Base-by-base conservation (phyloP, 1,140 invertebrate genomes). In the Brachionus rubens region DNA sequence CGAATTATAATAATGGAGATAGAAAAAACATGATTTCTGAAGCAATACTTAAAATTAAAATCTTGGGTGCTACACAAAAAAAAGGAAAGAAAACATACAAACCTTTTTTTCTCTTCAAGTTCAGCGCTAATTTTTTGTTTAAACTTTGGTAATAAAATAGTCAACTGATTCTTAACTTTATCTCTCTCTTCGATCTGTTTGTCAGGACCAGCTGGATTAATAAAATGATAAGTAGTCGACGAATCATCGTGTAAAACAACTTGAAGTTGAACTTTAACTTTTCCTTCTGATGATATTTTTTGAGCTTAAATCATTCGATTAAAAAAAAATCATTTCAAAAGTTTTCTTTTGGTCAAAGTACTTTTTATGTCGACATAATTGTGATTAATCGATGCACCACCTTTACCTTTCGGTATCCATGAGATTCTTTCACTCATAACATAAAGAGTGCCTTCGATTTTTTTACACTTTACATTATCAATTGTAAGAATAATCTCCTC, bases 251-350 rank as follows among this genome's bases (percentile, higher is more conserved):
- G 91, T 21, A 46, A 36, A 40, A 98, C 92, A 10, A 98, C 89
- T 88, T 99, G 97, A n/a, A 99, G 87, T 84, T 99, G 97, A 68
- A 99, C 92, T 87, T 99, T 98, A 24, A 93, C 90, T 86, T 99
- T 99, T 9, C 93, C 93, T 81, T 94, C 95, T 0, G 96, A 94
- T 56, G 95, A 98, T 80, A 99, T 98, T 86, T 98, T 97, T 88
- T 99, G 96, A 76, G 91, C 94, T 96, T 84, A 14, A 30, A 59
- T 36, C 33, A 7, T 6, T 16, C 5, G 36, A 59, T 40, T 16
- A 59, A 33, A 12, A 10, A 41, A 56, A 28, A 6, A 14, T n/a
- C 26, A 3, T n/a, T 36, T 36, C 9, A 5, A 9, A 59, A 4
- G 7, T 59, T 56, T 30, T 77, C 14, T 28, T 14, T 70, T 68